phyloP scores from a whole-genome alignment of 1,140 invertebrate species.

The Drosophila suzukii region DNA sequence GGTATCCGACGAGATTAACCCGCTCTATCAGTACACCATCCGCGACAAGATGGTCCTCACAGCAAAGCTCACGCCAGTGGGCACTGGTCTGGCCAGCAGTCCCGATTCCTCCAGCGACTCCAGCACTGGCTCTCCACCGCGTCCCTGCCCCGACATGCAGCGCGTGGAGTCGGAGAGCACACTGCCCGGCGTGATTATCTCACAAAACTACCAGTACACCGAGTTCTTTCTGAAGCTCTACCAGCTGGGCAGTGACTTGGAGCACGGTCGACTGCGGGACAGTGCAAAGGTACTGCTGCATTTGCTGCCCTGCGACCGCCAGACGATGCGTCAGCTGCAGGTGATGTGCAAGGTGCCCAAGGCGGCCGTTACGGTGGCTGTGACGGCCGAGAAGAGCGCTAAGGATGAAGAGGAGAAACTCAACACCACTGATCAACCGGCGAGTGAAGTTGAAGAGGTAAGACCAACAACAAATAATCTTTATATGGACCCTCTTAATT shows the following conservation, averaged over 20 bases:
- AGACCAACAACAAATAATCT: neutral
- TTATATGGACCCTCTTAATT: neutral
- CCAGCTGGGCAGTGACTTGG: slow-evolving; percentile 93
- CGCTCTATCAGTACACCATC: slow-evolving; percentile 93
- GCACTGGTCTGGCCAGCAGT: slow-evolving; percentile 93
- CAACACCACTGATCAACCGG: slow-evolving; percentile 36
- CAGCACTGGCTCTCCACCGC: slow-evolving; percentile 90
- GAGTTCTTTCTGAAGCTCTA: slow-evolving; percentile 96
- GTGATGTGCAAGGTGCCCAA: slow-evolving; percentile 85
- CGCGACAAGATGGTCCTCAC: slow-evolving; percentile 97
- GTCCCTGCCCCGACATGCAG: slow-evolving; percentile 89
- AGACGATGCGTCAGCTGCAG: slow-evolving; percentile 89
- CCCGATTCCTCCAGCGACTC: slow-evolving; percentile 88
- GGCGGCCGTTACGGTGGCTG: slow-evolving; percentile 2
- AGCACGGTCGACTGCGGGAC: slow-evolving; percentile 92
- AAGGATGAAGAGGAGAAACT: slow-evolving; percentile 51
- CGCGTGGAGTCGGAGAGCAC: slow-evolving; percentile 92
- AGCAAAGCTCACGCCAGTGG: slow-evolving; percentile 93
- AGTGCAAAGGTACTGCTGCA: slow-evolving; percentile 94
- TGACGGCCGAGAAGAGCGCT: slow-evolving; percentile 36
- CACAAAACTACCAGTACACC: slow-evolving; percentile 92
- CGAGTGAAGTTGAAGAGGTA: slow-evolving; percentile 26
- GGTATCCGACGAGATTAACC: slow-evolving; percentile 93
- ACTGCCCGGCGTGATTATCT: slow-evolving; percentile 94
- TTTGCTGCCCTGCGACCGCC: slow-evolving; percentile 94